Evolutionary conservation across 2,888 invertebrate species (phyloP).

Genomic region (Acanthosepion lycidas): DNA sequence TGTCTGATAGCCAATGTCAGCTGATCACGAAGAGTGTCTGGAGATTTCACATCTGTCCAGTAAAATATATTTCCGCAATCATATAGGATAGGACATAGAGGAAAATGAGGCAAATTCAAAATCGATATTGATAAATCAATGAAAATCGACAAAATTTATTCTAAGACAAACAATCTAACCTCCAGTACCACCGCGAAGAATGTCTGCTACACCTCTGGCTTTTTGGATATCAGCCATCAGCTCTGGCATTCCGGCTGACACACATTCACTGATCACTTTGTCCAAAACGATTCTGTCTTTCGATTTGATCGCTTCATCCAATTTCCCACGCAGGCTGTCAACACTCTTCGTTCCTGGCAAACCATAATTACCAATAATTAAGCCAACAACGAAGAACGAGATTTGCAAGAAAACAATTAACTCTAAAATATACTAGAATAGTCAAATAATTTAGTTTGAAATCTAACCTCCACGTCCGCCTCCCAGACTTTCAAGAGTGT

Average conservation of each 20-base stretch:
- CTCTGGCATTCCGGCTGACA: background rate
- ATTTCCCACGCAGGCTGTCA: background rate
- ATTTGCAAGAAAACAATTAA: background rate
- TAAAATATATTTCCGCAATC: background rate
- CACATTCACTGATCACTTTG: background rate
- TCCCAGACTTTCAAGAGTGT: constrained; percentile 13
- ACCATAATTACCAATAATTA: background rate
- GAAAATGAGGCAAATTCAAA: too few species aligned
- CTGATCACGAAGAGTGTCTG: background rate
- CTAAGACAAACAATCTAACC: background rate
- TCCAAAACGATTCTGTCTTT: background rate
- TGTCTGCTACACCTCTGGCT: constrained; percentile 23
- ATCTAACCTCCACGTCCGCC: constrained; percentile 44
- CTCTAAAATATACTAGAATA: background rate
- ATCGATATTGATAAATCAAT: background rate
- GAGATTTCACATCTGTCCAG: background rate
- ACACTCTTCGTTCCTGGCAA: background rate
- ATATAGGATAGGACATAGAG: background rate
- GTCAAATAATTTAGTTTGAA: background rate
- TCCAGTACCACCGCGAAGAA: constrained; percentile 33
- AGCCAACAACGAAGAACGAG: background rate
- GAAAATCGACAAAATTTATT: background rate
- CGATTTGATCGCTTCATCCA: background rate
- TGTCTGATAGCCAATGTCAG: background rate
- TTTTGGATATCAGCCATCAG: background rate